Evolutionary conservation across 2,797 vertebrate genomes (phyloP).

Genomic region (Schizopygopsis malacanthus): DNA sequence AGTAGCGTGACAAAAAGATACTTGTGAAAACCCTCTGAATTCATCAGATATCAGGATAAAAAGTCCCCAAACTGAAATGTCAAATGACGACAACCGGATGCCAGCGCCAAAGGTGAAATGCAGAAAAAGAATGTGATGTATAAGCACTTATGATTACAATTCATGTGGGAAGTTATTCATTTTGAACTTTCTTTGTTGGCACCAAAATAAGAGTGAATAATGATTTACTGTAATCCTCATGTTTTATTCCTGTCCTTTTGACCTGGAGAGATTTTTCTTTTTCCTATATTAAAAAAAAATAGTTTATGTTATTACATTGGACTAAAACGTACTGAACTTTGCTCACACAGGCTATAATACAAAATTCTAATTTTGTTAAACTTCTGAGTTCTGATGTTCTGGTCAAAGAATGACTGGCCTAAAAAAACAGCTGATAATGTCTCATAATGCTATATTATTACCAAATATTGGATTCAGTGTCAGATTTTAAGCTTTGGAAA

Average conservation of each 20-base stretch:
- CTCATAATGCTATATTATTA: background rate
- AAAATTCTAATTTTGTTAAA: background rate
- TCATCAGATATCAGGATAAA: constrained; percentile 56
- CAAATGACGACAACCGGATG: constrained; percentile 52
- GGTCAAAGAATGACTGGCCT: background rate
- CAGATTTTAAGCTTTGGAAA: background rate
- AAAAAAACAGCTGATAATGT: background rate
- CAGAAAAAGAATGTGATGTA: background rate
- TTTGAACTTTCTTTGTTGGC: background rate
- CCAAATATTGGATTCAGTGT: background rate
- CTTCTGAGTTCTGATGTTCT: background rate
- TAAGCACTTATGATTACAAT: background rate
- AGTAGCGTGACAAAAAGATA: constrained; percentile 39
- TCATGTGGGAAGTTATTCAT: background rate
- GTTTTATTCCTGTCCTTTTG: background rate
- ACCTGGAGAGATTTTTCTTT: background rate
- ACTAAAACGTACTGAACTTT: background rate
- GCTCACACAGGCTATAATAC: background rate
- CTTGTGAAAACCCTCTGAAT: constrained; percentile 51
- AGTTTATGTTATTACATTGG: background rate
- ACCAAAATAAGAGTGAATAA: background rate
- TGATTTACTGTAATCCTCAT: background rate
- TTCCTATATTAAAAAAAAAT: background rate
- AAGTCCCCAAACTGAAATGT: constrained; percentile 59
- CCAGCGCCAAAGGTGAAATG: background rate